Base-by-base conservation (phyloP, 2,888 invertebrate species). In the Tetanocera ferruginea region DNA sequence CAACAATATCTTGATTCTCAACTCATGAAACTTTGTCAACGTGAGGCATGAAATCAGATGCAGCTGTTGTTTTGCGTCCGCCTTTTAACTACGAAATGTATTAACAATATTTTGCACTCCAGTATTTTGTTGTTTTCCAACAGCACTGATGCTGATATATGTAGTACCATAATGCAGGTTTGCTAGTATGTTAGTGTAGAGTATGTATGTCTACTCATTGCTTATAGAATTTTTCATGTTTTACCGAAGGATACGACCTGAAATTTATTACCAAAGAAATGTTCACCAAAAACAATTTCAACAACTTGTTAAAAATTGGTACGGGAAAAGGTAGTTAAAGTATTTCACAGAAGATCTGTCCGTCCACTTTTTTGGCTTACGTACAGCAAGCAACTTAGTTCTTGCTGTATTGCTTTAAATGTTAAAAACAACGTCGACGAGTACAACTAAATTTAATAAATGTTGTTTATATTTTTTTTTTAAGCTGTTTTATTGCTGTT, bases 1-100 rank as follows among this genome's bases (percentile, higher is more conserved):
- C 76, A 76, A 71, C 80, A 51, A 25, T 5, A 69, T 51, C 69
- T 19, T 28, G 69, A 69, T 19, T 19, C 28, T 17, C 28, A 14
- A 23, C 3, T 19, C 34, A n/a, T 34, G 34, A 14, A 66, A 66
- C 66, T 28, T 28, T 5, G 28, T 60, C 60, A 43, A 60, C 60
- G 60, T 37, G 67, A 51, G 28, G n/a, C 3, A 51, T 5, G 14
- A 66, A 66, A 66, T 66, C 37, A 23, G 51, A 51, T 49, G 25
- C 25, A 23, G 23, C 25, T 60, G 25, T 28, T 19, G 19, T 23
- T 11, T 8, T 28, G 57, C 55, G 55, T 23, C 43, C 55, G 55
- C 55, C 55, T 23, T 23, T 23, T 23, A 55, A 9, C 19, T 55
- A 23, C 55, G 55, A n/a, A 66, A 23, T 11, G 17, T 25, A 51